Evolutionary conservation across 2,113 vertebrate species (phyloP).

Genomic region (Gasterosteus aculeatus): DNA sequence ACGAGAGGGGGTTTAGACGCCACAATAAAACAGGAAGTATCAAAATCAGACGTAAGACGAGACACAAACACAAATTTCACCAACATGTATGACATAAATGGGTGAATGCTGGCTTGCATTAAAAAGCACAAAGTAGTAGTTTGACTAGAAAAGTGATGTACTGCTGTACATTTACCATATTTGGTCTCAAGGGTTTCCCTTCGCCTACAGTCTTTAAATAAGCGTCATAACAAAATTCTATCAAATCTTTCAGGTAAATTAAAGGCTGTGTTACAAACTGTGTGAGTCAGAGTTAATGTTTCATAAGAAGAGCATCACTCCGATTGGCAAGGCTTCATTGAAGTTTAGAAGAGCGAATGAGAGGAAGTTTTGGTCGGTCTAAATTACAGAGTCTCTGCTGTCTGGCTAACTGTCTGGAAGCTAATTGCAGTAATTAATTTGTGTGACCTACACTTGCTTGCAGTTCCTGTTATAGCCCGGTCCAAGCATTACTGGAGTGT

Average conservation of each 20-base stretch:
- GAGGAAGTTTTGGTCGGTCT: neutral
- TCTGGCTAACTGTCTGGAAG: conserved; percentile 41
- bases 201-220: neutral
- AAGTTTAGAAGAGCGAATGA: neutral
- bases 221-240: neutral
- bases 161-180: neutral
- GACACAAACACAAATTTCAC: too few species aligned
- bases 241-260: neutral
- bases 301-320: neutral
- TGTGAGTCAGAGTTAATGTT: neutral
- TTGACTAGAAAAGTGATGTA: neutral
- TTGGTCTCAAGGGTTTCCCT: neutral
- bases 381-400: conserved; percentile 2
- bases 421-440: conserved; percentile 71
- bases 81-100: neutral
- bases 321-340: neutral
- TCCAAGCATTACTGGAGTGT: conserved; percentile 61
- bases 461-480: conserved; percentile 55
- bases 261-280: neutral
- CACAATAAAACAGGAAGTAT: too few species aligned
- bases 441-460: conserved; percentile 58
- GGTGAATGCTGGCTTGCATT: neutral
- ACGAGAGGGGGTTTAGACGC: too few species aligned
- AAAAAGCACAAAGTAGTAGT: neutral
- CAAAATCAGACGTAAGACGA: too few species aligned